A percentile compares a stretch with the other conserved stretches of the same genome.
Evolutionary conservation across 2,113 vertebrate genomes (phyloP).

Genomic region (Aspiorhynchus laticeps): DNA sequence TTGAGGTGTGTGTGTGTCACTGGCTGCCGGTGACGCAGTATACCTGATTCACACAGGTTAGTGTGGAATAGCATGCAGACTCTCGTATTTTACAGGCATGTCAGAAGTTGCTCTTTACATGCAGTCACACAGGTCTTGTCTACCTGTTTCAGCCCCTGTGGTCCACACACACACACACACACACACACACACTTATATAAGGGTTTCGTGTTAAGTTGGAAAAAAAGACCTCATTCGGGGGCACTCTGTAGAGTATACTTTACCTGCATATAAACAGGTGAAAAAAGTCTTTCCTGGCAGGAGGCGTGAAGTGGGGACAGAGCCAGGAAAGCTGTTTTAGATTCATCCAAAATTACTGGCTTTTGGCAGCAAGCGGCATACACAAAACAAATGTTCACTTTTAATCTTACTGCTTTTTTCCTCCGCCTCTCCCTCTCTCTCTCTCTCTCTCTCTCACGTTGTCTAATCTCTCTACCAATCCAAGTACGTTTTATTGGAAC

Average conservation of each 20-base stretch:
- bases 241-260: constrained; percentile 62
- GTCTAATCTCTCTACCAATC: constrained; percentile 34
- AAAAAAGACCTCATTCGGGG: constrained; percentile 61
- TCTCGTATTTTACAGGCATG: constrained; percentile 63
- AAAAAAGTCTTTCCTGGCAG: constrained; percentile 72
- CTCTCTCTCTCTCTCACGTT: constrained; percentile 15
- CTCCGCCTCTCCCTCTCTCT: constrained; percentile 8
- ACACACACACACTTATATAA: constrained; percentile 48
- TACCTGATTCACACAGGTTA: background rate
- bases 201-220: constrained; percentile 55
- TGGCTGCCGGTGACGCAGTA: constrained; percentile 52
- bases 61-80: constrained; percentile 54
- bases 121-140: constrained; percentile 32
- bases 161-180: constrained; percentile 21
- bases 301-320: constrained; percentile 15
- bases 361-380: constrained; percentile 63
- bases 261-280: constrained; percentile 75
- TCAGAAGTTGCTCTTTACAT: constrained; percentile 25
- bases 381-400: constrained; percentile 73
- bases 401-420: constrained; percentile 64
- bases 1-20: background rate
- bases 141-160: constrained; percentile 50
- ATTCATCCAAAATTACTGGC: constrained; percentile 73
- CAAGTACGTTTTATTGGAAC: constrained; percentile 49
- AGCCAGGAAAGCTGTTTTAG: constrained; percentile 76